A percentile compares a stretch with the other conserved stretches of the same genome.
These are phyloP conservation scores for Limulus polyphemus DNA, from an alignment of 2,888 invertebrate genomes.

Conservation along the genomic window DNA sequence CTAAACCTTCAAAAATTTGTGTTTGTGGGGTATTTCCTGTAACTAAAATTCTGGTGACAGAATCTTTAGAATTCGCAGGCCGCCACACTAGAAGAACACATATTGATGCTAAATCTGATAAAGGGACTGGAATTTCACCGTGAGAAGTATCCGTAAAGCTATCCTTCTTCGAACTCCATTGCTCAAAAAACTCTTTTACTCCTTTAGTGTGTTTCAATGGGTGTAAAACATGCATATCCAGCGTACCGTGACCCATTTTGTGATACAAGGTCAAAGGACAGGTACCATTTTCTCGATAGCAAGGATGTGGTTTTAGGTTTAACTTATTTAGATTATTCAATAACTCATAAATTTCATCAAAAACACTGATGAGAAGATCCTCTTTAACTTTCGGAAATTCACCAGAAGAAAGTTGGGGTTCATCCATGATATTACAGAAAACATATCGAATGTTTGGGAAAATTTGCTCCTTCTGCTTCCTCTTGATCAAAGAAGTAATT, in stretches of 20 bases:
- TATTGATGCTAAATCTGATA: slow-evolving; percentile 82
- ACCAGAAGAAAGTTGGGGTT: slow-evolving; percentile 55
- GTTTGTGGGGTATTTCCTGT: slow-evolving; percentile 91
- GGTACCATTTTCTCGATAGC: slow-evolving; percentile 55
- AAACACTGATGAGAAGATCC: slow-evolving; percentile 66
- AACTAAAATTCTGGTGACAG: slow-evolving; percentile 83
- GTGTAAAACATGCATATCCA: slow-evolving; percentile 94
- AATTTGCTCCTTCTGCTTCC: slow-evolving; percentile 49
- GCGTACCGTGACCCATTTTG: slow-evolving; percentile 70
- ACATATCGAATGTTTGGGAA: slow-evolving; percentile 94
- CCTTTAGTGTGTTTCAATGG: slow-evolving; percentile 86
- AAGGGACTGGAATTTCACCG: slow-evolving; percentile 54
- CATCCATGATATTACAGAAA: slow-evolving; percentile 78
- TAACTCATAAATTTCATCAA: slow-evolving; percentile 75
- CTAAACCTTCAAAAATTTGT: slow-evolving; percentile 88
- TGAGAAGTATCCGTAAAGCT: slow-evolving; percentile 12
- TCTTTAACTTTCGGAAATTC: slow-evolving; percentile 63
- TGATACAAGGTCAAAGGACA: slow-evolving; percentile 92
- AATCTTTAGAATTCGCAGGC: slow-evolving; percentile 82
- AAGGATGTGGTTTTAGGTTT: slow-evolving; percentile 70
- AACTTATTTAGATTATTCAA: slow-evolving; percentile 69
- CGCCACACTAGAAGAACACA: slow-evolving; percentile 93
- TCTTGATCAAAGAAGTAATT: slow-evolving; percentile 70
- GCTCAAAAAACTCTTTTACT: slow-evolving; percentile 78
- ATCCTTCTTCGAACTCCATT: slow-evolving; percentile 57